Evolutionary conservation across 1,140 invertebrate genomes (phyloP).

Genomic region (Argopecten irradians): DNA sequence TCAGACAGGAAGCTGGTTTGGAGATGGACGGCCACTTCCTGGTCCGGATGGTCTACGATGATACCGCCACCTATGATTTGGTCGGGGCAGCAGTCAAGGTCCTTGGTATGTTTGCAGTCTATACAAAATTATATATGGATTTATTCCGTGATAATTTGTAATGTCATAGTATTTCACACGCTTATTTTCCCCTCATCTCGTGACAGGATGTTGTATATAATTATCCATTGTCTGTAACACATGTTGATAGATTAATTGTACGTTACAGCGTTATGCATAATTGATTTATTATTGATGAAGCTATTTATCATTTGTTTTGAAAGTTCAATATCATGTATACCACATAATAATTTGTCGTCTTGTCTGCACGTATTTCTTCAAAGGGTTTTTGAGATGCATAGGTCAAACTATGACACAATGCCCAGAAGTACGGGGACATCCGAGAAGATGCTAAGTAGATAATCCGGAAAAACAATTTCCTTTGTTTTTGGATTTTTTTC

Average conservation of each 20-base stretch:
- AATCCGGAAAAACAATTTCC: too few species aligned
- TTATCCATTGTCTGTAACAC: neutral
- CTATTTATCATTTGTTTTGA: neutral
- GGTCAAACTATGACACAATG: too few species aligned
- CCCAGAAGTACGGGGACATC: too few species aligned
- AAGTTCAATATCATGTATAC: neutral
- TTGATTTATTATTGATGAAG: neutral
- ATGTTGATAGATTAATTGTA: neutral
- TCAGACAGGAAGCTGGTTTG: constrained; percentile 92
- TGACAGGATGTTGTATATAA: neutral
- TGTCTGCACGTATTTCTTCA: too few species aligned
- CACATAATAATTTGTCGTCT: neutral
- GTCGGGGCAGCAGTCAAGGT: constrained; percentile 93
- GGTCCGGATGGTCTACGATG: constrained; percentile 95
- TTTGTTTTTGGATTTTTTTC: too few species aligned
- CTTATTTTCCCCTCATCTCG: neutral
- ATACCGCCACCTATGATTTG: constrained; percentile 95
- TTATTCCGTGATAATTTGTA: neutral
- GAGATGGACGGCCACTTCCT: constrained; percentile 96
- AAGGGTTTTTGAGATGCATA: too few species aligned
- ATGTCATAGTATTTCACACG: neutral
- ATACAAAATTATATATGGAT: neutral
- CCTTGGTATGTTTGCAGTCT: constrained; percentile 84
- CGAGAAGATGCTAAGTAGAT: too few species aligned
- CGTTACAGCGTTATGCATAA: neutral